Base-by-base conservation (phyloP, 2,113 vertebrate genomes). In the Microtus richardsoni region DNA sequence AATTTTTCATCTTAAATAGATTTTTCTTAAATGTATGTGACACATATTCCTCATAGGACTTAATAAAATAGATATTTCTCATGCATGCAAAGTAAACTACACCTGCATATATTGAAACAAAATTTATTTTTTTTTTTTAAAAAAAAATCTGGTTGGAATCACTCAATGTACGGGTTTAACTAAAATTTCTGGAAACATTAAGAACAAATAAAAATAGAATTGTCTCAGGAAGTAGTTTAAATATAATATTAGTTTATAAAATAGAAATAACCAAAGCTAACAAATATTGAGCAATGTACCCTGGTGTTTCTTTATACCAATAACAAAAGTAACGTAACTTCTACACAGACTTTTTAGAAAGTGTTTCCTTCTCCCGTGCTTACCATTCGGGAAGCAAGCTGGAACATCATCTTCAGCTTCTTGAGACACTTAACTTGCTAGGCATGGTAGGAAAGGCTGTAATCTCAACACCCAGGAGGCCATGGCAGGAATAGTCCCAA, bases 21-120 rank as follows among this genome's bases (percentile, higher is more conserved):
- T 97, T 97, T 88, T 95, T 93, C 95, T 98, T 97, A 97, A 98
- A 97, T 96, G 95, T 97, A 97, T 98, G 95, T 97, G 97, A 98
- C 97, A 97, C 92, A 94, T 96, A 97, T 95, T 97, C 94, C 97
- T 97, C 97, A 64, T 68, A 96, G 97, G 95, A 96, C 97, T 96
- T 97, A 98, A 97, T 98, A 98, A 97, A 98, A 98, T 88, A 97
- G 95, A 78, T 95, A 93, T 96, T 93, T 93, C 88, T 95, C 92
- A 93, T 91, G 92, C 89, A 70, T 97, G 79, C 62, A 93, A 97
- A 97, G 93, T 97, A 96, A 98, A 96, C 96, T 96, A 97, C 97
- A 97, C 96, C 97, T 97, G 97, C 95, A 97, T 60, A 93, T 91
- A 96, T 26, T 94, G 86, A 95, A 97, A 95, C 80, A 94, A 96